phyloP scores from a whole-genome alignment of 2,888 invertebrate genomes.

The Alitta virens region DNA sequence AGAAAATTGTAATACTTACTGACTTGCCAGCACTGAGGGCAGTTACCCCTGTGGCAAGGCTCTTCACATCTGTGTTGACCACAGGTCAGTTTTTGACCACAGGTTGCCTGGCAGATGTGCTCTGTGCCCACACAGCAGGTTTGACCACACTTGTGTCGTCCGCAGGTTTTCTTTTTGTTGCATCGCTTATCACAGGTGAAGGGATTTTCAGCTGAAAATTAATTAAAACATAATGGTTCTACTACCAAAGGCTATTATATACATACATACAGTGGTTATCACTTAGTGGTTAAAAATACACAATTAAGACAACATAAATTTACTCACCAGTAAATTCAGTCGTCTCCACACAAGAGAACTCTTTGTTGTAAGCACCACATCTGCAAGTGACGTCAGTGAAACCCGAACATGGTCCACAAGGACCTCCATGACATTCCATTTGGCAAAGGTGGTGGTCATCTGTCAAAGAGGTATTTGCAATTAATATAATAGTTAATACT shows the following conservation, averaged over 20 bases:
- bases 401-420: slow-evolving; percentile 70
- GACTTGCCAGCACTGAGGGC: slow-evolving; percentile 71
- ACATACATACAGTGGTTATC: neutral
- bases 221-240: too few species aligned
- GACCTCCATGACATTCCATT: slow-evolving; percentile 74
- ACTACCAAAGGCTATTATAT: too few species aligned
- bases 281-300: neutral
- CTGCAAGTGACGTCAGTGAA: slow-evolving; percentile 41
- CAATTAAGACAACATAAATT: neutral
- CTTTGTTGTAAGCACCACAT: slow-evolving; percentile 62
- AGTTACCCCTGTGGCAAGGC: slow-evolving; percentile 80
- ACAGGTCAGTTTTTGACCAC: slow-evolving; percentile 76
- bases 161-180: slow-evolving; percentile 65
- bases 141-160: slow-evolving; percentile 73
- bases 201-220: slow-evolving; percentile 24
- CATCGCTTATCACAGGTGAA: slow-evolving; percentile 80
- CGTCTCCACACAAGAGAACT: slow-evolving; percentile 46
- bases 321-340: slow-evolving; percentile 36
- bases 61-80: slow-evolving; percentile 84
- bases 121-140: slow-evolving; percentile 83
- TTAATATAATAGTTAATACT: too few species aligned
- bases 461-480: too few species aligned
- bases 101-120: slow-evolving; percentile 73
- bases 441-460: slow-evolving; percentile 69
- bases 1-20: slow-evolving; percentile 65